Base-by-base conservation (phyloP, 2,888 invertebrate species). In the Meghimatium bilineatum region DNA sequence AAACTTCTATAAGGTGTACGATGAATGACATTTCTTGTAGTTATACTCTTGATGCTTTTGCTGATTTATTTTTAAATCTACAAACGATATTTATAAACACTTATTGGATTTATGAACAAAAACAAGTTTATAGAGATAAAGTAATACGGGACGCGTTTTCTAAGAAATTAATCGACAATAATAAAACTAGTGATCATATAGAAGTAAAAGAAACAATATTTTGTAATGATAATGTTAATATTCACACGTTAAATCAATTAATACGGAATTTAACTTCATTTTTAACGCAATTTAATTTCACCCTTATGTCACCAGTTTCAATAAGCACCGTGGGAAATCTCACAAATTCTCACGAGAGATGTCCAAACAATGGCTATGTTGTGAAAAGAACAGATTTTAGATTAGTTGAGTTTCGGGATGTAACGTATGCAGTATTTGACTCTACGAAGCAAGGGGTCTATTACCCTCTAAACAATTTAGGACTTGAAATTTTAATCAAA, bases 401-500 rank as follows among this genome's bases (percentile, higher is more conserved):
- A 34, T 8, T 74, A 17, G 12, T 32, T n/a, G 74, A 72, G 12
- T 12, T 49, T n/a, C 49, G 67, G 29, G 67, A 38, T 29, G 60
- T 12, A 17, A n/a, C 26, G 32, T 82, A 76, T 52, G 69, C 67
- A 5, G 34, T 67, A 14, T 23, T 76, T 6, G 67, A 76, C 29
- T 60, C 52, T 36, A 52, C 67, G 0, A 44, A 23, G n/a, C 17
- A 49, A 14, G 34, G 52, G 26, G 10, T 76, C 32, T 52, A 67
- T 29, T 82, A 63, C 34, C 67, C 82, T n/a, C 23, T 82, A 12
- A 29, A 52, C 32, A 56, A 66, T 34, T 52, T 82, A n/a, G 82
- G 82, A 29, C 52, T 76, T 66, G 8, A 72, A n/a, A 49, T 72
- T 29, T 10, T 14, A 44, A 20, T 8, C 32, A 38, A 14, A n/a